Evolutionary conservation across 2,888 invertebrate species (phyloP).

Genomic region (Himalopsyche kuldschensis): DNA sequence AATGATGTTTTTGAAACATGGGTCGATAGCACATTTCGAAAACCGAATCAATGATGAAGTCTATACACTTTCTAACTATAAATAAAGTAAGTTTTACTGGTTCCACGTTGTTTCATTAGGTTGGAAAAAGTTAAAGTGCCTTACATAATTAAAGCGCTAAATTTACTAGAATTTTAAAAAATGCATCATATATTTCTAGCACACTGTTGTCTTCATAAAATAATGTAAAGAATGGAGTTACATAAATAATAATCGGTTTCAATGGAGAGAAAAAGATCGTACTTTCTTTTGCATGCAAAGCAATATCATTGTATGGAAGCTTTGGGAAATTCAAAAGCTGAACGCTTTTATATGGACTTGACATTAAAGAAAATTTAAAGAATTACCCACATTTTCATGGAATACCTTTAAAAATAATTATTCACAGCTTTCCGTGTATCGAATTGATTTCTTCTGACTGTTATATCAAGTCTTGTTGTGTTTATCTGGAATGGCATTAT

Average conservation of each 20-base stretch:
- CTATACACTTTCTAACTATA: too few relatives aligned
- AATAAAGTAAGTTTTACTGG: too few relatives aligned
- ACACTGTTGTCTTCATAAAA: not conserved
- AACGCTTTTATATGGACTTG: not conserved
- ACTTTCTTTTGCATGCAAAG: not conserved
- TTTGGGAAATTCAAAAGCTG: not conserved
- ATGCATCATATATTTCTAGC: not conserved
- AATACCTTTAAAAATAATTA: not conserved
- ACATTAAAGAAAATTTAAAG: not conserved
- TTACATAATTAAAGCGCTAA: too few relatives aligned
- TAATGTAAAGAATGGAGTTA: not conserved
- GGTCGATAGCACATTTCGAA: too few relatives aligned
- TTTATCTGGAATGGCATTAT: too few relatives aligned
- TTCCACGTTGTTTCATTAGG: too few relatives aligned
- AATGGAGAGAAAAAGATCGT: not conserved
- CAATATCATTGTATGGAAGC: not conserved
- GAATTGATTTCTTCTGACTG: not conserved
- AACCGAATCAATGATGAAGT: too few relatives aligned
- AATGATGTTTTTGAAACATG: too few relatives aligned
- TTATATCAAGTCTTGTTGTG: too few relatives aligned
- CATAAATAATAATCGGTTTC: not conserved
- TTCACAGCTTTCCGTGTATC: not conserved
- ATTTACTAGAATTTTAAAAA: too few relatives aligned
- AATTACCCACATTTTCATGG: not conserved
- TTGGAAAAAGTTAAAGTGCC: too few relatives aligned